phyloP scores from a whole-genome alignment of 1,140 invertebrate genomes.

The Artemia franciscana region DNA sequence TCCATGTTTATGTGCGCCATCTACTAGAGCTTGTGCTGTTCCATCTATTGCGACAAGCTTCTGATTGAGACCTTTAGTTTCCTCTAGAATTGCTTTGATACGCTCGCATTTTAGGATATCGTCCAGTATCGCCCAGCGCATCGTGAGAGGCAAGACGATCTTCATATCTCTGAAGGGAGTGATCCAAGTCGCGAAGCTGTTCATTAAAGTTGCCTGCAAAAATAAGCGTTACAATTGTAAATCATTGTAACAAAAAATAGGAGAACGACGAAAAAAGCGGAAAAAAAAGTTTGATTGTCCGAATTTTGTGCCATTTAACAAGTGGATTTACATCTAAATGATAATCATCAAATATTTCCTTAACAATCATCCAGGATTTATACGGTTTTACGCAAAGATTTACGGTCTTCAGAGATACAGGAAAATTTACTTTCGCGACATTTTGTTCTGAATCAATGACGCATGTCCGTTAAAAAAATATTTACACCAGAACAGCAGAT shows the following conservation, averaged over 20 bases:
- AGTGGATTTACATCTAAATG: too few species aligned
- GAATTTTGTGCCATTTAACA: too few species aligned
- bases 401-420: too few species aligned
- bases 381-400: too few species aligned
- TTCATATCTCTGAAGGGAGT: conserved; percentile 58
- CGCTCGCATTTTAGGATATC: conserved; percentile 57
- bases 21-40: conserved; percentile 44
- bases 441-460: too few species aligned
- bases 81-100: conserved; percentile 49
- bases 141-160: conserved; percentile 60
- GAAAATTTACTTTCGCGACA: too few species aligned
- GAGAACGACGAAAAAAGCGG: neutral
- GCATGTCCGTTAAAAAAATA: too few species aligned
- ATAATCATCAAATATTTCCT: too few species aligned
- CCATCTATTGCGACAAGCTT: conserved; percentile 42
- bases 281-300: too few species aligned
- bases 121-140: conserved; percentile 44
- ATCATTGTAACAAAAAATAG: neutral
- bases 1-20: conserved; percentile 31
- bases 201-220: conserved; percentile 54
- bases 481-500: too few species aligned
- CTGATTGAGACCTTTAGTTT: conserved; percentile 44
- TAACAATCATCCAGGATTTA: too few species aligned
- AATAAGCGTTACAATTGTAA: neutral
- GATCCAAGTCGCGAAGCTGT: conserved; percentile 51